Evolutionary conservation across 2,113 vertebrate genomes (phyloP).

Genomic region (Leptocoma aspasia): DNA sequence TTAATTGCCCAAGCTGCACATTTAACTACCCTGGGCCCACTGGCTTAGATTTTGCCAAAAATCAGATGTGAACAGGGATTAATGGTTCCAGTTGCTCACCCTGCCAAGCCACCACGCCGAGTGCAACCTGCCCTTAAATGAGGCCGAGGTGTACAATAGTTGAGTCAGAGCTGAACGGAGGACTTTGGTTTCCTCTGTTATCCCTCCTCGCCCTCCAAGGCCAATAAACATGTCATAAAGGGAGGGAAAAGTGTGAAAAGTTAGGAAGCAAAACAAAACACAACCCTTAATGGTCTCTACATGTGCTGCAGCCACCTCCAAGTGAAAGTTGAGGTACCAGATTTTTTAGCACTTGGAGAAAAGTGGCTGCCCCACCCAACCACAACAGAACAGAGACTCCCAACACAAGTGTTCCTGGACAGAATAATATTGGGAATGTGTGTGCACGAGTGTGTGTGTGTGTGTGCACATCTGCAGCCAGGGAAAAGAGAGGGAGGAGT

Average conservation of each 20-base stretch:
- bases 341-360: neutral
- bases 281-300: neutral
- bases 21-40: conserved; percentile 53
- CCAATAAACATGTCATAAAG: conserved; percentile 64
- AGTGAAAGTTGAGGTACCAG: conserved; percentile 19
- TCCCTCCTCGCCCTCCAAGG: conserved; percentile 3
- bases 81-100: conserved; percentile 28
- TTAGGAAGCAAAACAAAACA: conserved; percentile 53
- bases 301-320: neutral
- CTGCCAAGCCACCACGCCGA: neutral
- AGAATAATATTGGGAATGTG: neutral
- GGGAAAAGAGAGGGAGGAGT: neutral
- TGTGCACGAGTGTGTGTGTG: neutral
- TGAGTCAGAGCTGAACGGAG: neutral
- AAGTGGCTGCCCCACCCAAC: neutral
- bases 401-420: neutral
- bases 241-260: conserved; percentile 37
- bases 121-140: neutral
- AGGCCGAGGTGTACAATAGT: neutral
- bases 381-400: rapidly evolving
- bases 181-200: conserved; percentile 31
- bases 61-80: conserved; percentile 30
- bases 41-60: conserved; percentile 33
- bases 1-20: conserved; percentile 55
- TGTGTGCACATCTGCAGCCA: neutral